Base-by-base conservation (phyloP, 1,140 invertebrate genomes). In the Heliconius eleuchia region DNA sequence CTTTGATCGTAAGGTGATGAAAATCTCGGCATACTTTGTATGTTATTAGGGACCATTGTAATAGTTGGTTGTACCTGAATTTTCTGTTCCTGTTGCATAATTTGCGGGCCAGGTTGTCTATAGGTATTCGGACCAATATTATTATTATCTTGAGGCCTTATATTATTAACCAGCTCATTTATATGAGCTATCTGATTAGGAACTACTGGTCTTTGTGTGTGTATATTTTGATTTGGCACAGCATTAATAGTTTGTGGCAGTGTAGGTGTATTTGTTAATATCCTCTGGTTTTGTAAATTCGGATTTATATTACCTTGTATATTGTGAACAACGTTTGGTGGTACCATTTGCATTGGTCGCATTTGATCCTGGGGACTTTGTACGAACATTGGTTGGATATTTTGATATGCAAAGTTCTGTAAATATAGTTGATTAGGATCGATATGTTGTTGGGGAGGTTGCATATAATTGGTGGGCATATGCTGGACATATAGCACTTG, bases 401-500 rank as follows among this genome's bases (percentile, higher is more conserved):
- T 86, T 74, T 92, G 89, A 75, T 88, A 92, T 9, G 82, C 79
- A 73, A 86, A 90, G 55, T 91, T 91, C 71, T 90, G 92, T 50
- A 93, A 57, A 52, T 89, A 92, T 73, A 92, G 74, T 81, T 90
- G 90, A 80, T 88, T 92, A 46, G 89, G 91, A 57, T 91, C 91
- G 71, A 92, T 81, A 19, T 86, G 86, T 50, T 88, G 91, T 74
- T 88, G 91, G 6, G 87, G 76, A 73, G 83, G 78, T 1, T 84
- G 84, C 42, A 90, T 79, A 19, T 88, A 87, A 37, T 89, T 89
- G 81, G 87, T 86, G 80, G 87, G 87, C 74, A 89, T 78, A 46
- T 92, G 89, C 76, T 93, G 92, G 52, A 94, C 89, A 80, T 93
- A 93, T 52, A 92, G 82, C 5, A 93, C 86, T 80, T 87, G 91